A percentile compares a stretch with the other conserved stretches of the same genome.
These are phyloP conservation scores for Crioceris asparagi DNA, from an alignment of 2,888 invertebrate genomes.

Conservation along the genomic window DNA sequence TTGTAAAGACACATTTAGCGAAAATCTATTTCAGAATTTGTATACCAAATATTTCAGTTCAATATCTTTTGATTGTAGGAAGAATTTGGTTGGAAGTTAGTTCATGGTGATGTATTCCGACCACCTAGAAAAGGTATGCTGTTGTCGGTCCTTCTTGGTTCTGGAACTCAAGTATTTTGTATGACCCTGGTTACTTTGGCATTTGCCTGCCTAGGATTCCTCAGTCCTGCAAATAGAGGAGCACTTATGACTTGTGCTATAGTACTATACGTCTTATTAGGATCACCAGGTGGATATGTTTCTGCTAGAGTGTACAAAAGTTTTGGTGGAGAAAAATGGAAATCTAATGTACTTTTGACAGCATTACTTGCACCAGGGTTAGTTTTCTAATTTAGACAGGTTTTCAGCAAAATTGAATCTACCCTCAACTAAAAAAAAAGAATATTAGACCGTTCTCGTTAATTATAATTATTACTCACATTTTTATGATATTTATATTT, in stretches of 20 bases:
- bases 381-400: too few relatives aligned
- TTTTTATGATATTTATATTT: too few relatives aligned
- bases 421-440: too few relatives aligned
- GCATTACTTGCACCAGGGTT: constrained; percentile 96
- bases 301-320: constrained; percentile 97
- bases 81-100: constrained; percentile 96
- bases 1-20: too few relatives aligned
- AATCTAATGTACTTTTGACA: constrained; percentile 92
- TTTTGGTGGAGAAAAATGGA: constrained; percentile 98
- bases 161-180: constrained; percentile 90
- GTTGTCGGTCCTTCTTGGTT: constrained; percentile 90
- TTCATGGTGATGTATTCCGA: constrained; percentile 95
- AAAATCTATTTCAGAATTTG: too few relatives aligned
- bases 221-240: constrained; percentile 97
- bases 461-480: not conserved
- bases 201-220: constrained; percentile 97
- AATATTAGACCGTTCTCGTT: not conserved
- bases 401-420: too few relatives aligned
- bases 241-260: constrained; percentile 97
- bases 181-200: constrained; percentile 94
- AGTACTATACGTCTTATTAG: constrained; percentile 92
- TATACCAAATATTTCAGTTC: too few relatives aligned
- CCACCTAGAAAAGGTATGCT: constrained; percentile 96
- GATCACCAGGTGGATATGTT: constrained; percentile 93
- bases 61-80: constrained; percentile 59